phyloP scores from a whole-genome alignment of 1,140 invertebrate genomes.

The Campoletis sonorensis region DNA sequence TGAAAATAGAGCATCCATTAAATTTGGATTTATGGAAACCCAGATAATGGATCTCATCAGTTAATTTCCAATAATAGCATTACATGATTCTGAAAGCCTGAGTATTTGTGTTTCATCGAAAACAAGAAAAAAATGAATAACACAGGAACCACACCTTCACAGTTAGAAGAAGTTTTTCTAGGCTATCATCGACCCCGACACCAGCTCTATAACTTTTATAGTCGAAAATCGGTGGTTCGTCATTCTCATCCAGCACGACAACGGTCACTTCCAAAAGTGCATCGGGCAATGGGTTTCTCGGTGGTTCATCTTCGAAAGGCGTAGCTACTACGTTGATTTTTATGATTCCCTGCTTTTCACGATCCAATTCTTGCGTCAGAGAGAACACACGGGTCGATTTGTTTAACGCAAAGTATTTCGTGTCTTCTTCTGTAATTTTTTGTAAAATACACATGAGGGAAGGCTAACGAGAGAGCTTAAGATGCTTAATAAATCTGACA shows the following conservation, averaged over 20 bases:
- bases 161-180: conserved; percentile 71
- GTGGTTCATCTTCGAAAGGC: conserved; percentile 63
- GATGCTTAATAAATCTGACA: too few species aligned
- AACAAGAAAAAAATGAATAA: conserved; percentile 14
- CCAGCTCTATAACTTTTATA: conserved; percentile 73
- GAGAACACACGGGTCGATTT: conserved; percentile 65
- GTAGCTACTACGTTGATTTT: conserved; percentile 71
- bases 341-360: conserved; percentile 62
- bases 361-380: conserved; percentile 68
- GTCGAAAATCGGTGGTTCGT: conserved; percentile 75
- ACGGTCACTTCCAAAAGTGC: conserved; percentile 72
- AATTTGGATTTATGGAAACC: too few species aligned
- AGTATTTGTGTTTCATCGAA: neutral
- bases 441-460: neutral
- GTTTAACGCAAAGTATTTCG: conserved; percentile 71
- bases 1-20: neutral
- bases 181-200: conserved; percentile 70
- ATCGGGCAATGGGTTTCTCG: conserved; percentile 54
- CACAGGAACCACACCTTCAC: conserved; percentile 58
- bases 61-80: neutral
- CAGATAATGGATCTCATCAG: too few species aligned
- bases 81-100: neutral
- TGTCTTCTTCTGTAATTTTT: conserved; percentile 67
- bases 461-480: too few species aligned
- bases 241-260: conserved; percentile 76